Evolutionary conservation across 2,888 invertebrate species (phyloP).

Genomic region (Ceriagrion tenellum): DNA sequence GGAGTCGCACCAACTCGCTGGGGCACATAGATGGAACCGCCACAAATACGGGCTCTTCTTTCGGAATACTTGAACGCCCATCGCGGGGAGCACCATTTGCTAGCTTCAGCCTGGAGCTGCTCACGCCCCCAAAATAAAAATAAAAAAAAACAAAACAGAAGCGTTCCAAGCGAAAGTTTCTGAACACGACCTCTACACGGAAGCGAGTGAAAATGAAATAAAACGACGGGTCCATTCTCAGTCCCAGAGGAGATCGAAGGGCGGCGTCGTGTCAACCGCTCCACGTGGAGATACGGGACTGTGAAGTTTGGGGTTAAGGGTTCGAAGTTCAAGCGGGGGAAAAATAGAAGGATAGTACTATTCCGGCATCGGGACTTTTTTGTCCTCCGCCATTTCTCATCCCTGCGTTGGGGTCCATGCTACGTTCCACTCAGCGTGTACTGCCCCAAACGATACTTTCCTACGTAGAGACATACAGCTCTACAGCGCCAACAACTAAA

Average conservation of each 20-base stretch:
- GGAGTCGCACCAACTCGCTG: too few relatives aligned
- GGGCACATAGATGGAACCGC: not conserved
- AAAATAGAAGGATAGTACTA: too few relatives aligned
- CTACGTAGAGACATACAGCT: too few relatives aligned
- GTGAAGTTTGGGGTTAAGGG: not conserved
- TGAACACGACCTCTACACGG: not conserved
- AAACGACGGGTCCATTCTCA: not conserved
- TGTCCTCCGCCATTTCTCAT: too few relatives aligned
- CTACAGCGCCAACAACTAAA: too few relatives aligned
- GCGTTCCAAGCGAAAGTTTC: not conserved
- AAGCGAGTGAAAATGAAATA: not conserved
- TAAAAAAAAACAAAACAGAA: not conserved
- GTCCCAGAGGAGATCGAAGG: not conserved
- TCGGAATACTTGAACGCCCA: not conserved
- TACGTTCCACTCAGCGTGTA: too few relatives aligned
- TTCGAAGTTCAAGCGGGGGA: too few relatives aligned
- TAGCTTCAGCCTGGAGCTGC: not conserved
- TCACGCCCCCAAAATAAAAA: not conserved
- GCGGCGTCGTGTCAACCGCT: not conserved
- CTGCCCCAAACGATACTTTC: too few relatives aligned
- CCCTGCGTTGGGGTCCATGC: too few relatives aligned
- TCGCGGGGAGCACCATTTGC: not conserved
- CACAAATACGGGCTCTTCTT: not conserved
- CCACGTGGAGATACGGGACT: not conserved
- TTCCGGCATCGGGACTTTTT: too few relatives aligned